Evolutionary conservation across 2,888 invertebrate genomes (phyloP).

Genomic region (Cheiracanthium punctorium): DNA sequence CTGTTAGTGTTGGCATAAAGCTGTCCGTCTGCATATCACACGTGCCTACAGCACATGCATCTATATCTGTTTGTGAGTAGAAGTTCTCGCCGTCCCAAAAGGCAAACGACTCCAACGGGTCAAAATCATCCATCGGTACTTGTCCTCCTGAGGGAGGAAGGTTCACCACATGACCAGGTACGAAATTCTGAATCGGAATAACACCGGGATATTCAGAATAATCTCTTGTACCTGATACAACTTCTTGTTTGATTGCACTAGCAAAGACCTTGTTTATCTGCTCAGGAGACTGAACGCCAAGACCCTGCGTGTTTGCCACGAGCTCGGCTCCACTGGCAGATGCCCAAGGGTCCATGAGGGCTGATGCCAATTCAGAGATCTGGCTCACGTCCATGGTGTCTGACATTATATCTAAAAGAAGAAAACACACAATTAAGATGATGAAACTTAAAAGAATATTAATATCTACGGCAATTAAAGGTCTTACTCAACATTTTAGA

Average conservation of each 20-base stretch:
- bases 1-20: constrained; percentile 24
- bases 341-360: constrained; percentile 61
- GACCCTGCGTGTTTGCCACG: constrained; percentile 30
- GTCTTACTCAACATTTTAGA: too few species aligned
- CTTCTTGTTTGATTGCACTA: constrained; percentile 48
- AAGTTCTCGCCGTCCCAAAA: constrained; percentile 67
- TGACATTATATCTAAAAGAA: constrained; percentile 14
- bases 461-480: not conserved
- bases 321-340: constrained; percentile 48
- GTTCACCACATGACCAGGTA: constrained; percentile 40
- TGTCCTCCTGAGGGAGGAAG: constrained; percentile 19
- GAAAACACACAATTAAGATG: not conserved
- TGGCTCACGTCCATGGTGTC: constrained; percentile 63
- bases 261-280: constrained; percentile 40
- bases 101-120: constrained; percentile 58
- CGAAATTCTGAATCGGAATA: constrained; percentile 26
- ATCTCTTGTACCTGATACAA: constrained; percentile 1
- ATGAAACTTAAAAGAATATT: not conserved
- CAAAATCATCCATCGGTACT: constrained; percentile 65
- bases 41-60: constrained; percentile 8
- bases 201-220: constrained; percentile 25
- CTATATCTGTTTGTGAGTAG: constrained; percentile 36
- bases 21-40: constrained; percentile 33
- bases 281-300: constrained; percentile 47
- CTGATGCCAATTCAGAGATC: constrained; percentile 63